Conservation (phyloP, 2,113 vertebrate genomes). For the Paracyprichromis sp. region DNA sequence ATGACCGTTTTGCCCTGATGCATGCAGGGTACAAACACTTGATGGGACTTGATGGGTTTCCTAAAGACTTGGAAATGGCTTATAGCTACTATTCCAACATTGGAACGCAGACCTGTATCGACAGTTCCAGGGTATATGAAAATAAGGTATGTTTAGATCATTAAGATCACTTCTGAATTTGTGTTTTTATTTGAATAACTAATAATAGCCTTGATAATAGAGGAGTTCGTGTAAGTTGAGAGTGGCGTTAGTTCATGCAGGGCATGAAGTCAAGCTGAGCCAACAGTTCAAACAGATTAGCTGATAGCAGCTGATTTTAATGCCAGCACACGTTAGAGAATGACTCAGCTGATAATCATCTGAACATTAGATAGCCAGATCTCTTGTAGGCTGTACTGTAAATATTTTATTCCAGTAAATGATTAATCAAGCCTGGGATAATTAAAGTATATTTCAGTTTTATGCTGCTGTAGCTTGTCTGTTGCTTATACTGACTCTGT, state of each 20-base stretch:
- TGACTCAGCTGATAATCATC: not conserved
- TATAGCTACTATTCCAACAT: conserved; percentile 85
- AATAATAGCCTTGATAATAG: not conserved
- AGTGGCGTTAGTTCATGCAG: accelerated
- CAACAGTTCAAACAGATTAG: not conserved
- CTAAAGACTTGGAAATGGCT: conserved; percentile 77
- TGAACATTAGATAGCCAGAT: not conserved
- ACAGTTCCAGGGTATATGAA: conserved; percentile 67
- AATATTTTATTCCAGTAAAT: not conserved
- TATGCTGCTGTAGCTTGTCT: not conserved
- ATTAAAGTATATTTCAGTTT: not conserved
- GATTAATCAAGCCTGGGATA: not conserved
- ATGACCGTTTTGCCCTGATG: conserved; percentile 81
- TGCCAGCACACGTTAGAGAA: not conserved
- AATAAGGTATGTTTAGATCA: conserved; percentile 69
- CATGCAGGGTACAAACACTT: conserved; percentile 92
- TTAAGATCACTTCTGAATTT: not conserved
- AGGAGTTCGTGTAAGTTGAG: not conserved
- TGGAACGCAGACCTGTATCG: conserved; percentile 74
- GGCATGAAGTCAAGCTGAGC: not conserved
- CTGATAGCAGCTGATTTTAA: not conserved
- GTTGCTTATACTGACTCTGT: too few species aligned
- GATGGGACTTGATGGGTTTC: conserved; percentile 82
- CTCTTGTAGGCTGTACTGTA: not conserved
- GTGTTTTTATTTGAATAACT: not conserved